Conservation (phyloP, 1,140 invertebrate species). For the Rhopalosiphum maidis region DNA sequence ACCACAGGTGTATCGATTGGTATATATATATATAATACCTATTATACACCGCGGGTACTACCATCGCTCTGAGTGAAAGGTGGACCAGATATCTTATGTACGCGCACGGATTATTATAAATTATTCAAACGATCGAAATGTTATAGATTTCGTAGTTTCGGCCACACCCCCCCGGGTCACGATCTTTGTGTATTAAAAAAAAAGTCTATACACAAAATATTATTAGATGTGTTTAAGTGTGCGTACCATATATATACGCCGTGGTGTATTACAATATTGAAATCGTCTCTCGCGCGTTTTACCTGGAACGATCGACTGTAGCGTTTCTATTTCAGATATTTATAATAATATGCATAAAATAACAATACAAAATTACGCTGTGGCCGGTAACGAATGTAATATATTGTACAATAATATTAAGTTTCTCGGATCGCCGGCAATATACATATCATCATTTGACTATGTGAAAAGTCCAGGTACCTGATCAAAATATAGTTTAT, state of each 20-base stretch:
- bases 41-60: background rate
- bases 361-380: background rate
- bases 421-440: too few species aligned
- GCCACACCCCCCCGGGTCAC: conserved; percentile 56
- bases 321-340: background rate
- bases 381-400: background rate
- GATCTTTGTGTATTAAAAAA: conserved; percentile 49
- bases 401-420: background rate
- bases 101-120: conserved; percentile 56
- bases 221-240: conserved; percentile 19
- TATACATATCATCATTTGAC: too few species aligned
- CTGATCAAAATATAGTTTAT: too few species aligned
- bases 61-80: conserved; percentile 27
- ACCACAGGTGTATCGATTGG: background rate
- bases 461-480: too few species aligned
- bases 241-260: background rate
- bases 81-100: conserved; percentile 52
- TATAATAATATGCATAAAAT: background rate
- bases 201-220: conserved; percentile 19
- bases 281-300: conserved; percentile 22
- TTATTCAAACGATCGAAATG: conserved; percentile 58
- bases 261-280: background rate
- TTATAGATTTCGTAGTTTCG: conserved; percentile 54
- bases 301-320: background rate
- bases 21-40: background rate